phyloP scores from a whole-genome alignment of 2,888 invertebrate species.

The Alcis repandata region DNA sequence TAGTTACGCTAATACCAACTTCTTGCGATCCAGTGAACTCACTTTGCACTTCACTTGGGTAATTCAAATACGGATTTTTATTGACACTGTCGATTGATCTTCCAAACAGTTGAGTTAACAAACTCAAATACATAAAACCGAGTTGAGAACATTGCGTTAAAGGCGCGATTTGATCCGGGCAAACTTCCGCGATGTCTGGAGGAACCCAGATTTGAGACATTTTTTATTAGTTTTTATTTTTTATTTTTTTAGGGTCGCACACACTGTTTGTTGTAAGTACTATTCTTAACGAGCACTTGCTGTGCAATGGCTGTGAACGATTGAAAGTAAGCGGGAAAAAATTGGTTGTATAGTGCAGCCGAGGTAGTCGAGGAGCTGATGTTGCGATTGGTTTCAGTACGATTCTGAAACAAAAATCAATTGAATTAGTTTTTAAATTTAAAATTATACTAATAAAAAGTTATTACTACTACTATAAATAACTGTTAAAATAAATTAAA shows the following conservation, averaged over 20 bases:
- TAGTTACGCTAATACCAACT: slow-evolving; percentile 10
- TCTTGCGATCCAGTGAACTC: slow-evolving; percentile 30
- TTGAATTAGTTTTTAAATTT: not conserved
- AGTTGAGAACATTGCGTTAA: slow-evolving; percentile 87
- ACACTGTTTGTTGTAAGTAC: slow-evolving; percentile 29
- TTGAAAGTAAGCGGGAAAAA: slow-evolving; percentile 47
- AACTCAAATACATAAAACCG: slow-evolving; percentile 86
- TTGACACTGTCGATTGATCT: slow-evolving; percentile 73
- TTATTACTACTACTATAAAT: no score
- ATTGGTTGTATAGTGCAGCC: slow-evolving; percentile 17
- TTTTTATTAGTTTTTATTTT: slow-evolving; percentile 29
- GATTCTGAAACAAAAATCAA: not conserved
- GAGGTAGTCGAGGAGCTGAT: slow-evolving; percentile 18
- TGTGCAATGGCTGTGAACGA: slow-evolving; percentile 33
- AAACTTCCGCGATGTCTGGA: slow-evolving; percentile 84
- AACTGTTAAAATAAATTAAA: no score
- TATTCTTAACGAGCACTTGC: slow-evolving; percentile 32
- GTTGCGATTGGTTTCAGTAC: not conserved
- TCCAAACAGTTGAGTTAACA: slow-evolving; percentile 87
- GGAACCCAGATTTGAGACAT: slow-evolving; percentile 83
- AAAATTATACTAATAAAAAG: no score
- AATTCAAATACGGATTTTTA: slow-evolving; percentile 45
- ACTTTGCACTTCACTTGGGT: slow-evolving; percentile 35
- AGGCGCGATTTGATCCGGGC: slow-evolving; percentile 82
- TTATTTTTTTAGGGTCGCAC: not conserved